phyloP scores from a whole-genome alignment of 64 coral and sea anemone genomes.

The Porites lutea region DNA sequence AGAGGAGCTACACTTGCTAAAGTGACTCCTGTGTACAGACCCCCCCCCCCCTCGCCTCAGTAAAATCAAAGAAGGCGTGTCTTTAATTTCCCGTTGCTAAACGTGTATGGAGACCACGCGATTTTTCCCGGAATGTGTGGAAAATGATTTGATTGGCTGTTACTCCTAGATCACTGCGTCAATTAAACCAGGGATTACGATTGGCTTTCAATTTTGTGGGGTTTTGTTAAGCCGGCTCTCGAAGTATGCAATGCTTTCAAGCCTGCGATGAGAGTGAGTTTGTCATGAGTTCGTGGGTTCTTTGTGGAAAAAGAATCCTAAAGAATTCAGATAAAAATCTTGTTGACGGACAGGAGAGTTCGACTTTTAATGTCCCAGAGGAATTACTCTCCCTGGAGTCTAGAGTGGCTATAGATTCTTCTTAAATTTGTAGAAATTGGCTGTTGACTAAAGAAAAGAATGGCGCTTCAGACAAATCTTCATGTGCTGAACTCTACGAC shows the following conservation, averaged over 20 bases:
- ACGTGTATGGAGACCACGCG: too few relatives aligned
- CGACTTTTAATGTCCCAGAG: too few relatives aligned
- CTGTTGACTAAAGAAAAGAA: conserved; percentile 24
- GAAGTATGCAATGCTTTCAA: too few relatives aligned
- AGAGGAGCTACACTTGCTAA: too few relatives aligned
- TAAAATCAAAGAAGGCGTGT: neutral
- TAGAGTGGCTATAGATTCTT: too few relatives aligned
- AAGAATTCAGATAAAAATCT: too few relatives aligned
- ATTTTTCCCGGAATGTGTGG: neutral
- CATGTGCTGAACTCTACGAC: conserved; percentile 7
- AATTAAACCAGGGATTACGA: neutral
- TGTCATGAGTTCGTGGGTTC: neutral
- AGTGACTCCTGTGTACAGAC: neutral
- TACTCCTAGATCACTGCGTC: neutral
- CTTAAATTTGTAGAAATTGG: too few relatives aligned
- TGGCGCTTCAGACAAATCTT: conserved; percentile 39
- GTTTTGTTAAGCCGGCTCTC: neutral
- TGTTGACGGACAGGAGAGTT: too few relatives aligned
- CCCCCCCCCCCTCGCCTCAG: too few relatives aligned
- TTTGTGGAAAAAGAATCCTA: too few relatives aligned
- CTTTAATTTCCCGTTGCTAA: neutral
- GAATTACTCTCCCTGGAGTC: too few relatives aligned
- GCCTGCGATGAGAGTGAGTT: too few relatives aligned
- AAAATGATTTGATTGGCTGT: neutral
- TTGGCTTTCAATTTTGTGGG: conserved; percentile 1